phyloP scores from a whole-genome alignment of 2,113 vertebrate genomes.

The Osmerus mordax region DNA sequence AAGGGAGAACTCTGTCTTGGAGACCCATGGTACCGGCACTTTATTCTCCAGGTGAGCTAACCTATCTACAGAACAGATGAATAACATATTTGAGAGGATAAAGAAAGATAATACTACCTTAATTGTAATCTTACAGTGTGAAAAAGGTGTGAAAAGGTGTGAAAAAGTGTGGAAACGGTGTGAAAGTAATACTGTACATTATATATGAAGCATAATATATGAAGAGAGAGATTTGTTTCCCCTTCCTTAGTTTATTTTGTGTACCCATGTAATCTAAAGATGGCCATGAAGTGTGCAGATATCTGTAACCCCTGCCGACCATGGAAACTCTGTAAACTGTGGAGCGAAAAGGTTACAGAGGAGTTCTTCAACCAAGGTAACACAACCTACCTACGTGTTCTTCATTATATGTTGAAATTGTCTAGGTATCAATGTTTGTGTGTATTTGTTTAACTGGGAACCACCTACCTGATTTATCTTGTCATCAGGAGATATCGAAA shows the following conservation, averaged over 20 bases:
- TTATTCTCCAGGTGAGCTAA: constrained; percentile 78
- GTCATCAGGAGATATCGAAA: constrained; percentile 79
- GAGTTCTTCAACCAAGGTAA: constrained; percentile 83
- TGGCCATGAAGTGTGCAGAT: constrained; percentile 86
- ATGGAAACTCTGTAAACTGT: constrained; percentile 81
- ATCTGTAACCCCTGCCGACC: constrained; percentile 85
- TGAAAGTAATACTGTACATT: too few species aligned
- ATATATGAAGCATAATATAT: not conserved
- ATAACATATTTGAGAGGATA: too few species aligned
- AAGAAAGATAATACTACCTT: too few species aligned
- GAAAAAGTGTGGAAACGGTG: not conserved
- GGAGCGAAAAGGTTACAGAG: constrained; percentile 84
- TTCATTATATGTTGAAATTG: not conserved
- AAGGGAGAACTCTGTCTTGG: constrained; percentile 74
- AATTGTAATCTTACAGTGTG: not conserved
- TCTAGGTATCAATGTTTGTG: not conserved
- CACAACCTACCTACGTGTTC: not conserved
- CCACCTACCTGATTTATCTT: constrained; percentile 4
- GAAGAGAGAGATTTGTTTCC: not conserved
- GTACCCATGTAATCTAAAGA: constrained; percentile 55
- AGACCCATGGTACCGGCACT: constrained; percentile 73
- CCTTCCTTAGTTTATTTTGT: not conserved
- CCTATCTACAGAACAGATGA: too few species aligned
- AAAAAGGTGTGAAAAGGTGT: too few species aligned
- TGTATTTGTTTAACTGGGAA: not conserved